Evolutionary conservation across 2,888 invertebrate species (phyloP), one percentile per base, ranked within the genome.

Genomic region (Hypsopygia costalis): DNA sequence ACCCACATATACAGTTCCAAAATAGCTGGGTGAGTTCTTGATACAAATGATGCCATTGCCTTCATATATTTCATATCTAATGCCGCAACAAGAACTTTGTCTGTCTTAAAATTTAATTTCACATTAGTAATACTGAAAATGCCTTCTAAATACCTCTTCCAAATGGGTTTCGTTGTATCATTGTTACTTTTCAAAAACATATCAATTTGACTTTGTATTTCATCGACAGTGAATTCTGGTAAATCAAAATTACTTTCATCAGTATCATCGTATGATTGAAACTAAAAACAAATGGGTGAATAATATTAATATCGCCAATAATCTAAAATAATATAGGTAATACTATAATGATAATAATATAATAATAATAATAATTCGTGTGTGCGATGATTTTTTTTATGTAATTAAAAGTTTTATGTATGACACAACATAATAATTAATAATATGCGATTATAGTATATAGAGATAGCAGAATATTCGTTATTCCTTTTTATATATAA

Each of bases 1-100:
- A 92, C 79, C 93, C 93, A 94, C 57, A 93, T 81, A 59, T 91
- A 93, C 4, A 93, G 81, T 56, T 94, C 93, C 11, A 93, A 57
- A n/a, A 90, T 58, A 4, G 87, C 69, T 5, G 90, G 79, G 0
- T 92, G 89, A 0, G 89, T 79, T 28, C 85, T 88, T 0, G 90
- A 72, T 22, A 93, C 57, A 51, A 91, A 90, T 5, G 91, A 77
- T 0, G 92, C 90, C 40, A 94, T 73, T 4, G 86, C 69, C 38
- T 91, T 90, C 58, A 95, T 73, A 61, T 94, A 95, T 32, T 89
- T 79, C 10, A 94, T 70, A 64, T 95, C 94, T 0, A 83, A 78
- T n/a, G 90, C 81, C 0, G 91, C 90, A 0, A 93, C 81, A 20
- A 93, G 62, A 25, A 94, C 72, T 40, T 80, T 82, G 43, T 92